Base-by-base conservation (phyloP, 1,140 invertebrate species). In the Mya arenaria region DNA sequence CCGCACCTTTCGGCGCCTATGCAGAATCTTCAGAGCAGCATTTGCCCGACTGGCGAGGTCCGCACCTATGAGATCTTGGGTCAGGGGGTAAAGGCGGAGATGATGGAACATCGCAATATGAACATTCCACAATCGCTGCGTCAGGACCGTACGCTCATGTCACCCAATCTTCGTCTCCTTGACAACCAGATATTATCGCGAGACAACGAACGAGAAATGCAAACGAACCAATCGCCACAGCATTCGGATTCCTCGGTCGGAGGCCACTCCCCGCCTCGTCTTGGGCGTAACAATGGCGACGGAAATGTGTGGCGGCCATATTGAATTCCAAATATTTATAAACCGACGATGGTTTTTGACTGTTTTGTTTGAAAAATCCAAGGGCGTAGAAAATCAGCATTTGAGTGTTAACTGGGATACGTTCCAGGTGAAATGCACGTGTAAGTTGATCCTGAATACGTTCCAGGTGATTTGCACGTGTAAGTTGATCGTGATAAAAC, bases 301-400 rank as follows among this genome's bases (percentile, higher is more conserved):
- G 68, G 48, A 4, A 79, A 66, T 65, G 87, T 88, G 5, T 89
- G 88, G 88, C 78, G 88, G 30, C 88, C 88, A 83, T 89, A 89
- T 82, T 89, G 78, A 86, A 68, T n/a, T n/a, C n/a, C n/a, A n/a
- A n/a, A n/a, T n/a, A n/a, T n/a, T n/a, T n/a, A n/a, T n/a, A n/a
- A n/a, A n/a, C n/a, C n/a, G n/a, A n/a, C n/a, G n/a, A n/a, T n/a
- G n/a, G n/a, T n/a, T n/a, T n/a, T n/a, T n/a, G n/a, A n/a, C n/a
- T n/a, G n/a, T n/a, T n/a, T n/a, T n/a, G n/a, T n/a, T n/a, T n/a
- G n/a, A n/a, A n/a, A n/a, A n/a, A n/a, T n/a, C n/a, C n/a, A n/a
- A n/a, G n/a, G n/a, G n/a, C n/a, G n/a, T n/a, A n/a, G n/a, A n/a
- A n/a, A n/a, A n/a, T n/a, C n/a, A n/a, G n/a, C n/a, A n/a, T n/a